Evolutionary conservation across 1,140 invertebrate genomes (phyloP).

Genomic region (Antheraea pernyi): DNA sequence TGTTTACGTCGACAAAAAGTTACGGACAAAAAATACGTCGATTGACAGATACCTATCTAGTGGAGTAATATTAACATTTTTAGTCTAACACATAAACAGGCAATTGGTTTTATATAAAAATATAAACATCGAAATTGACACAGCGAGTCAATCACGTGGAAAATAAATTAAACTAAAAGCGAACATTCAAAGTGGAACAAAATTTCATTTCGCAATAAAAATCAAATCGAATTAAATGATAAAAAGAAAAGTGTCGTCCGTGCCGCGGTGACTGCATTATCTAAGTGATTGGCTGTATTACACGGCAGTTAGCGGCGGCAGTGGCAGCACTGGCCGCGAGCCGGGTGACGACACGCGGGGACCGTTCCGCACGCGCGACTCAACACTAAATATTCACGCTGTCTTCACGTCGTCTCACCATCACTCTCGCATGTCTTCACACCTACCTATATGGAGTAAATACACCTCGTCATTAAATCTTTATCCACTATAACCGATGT

Average conservation of each 20-base stretch:
- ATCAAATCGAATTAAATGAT: neutral
- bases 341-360: neutral
- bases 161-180: constrained; percentile 3
- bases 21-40: no score
- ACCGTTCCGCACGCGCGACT: constrained; percentile 28
- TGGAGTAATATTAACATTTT: no score
- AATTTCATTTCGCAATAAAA: constrained; percentile 11
- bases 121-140: neutral
- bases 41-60: no score
- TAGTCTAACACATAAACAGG: no score
- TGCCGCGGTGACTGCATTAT: constrained; percentile 10
- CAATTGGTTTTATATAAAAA: neutral
- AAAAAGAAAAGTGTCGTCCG: constrained; percentile 2
- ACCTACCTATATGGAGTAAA: neutral
- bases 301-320: constrained; percentile 12
- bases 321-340: constrained; percentile 19
- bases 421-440: neutral
- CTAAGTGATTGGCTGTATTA: constrained; percentile 9
- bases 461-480: neutral
- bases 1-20: no score
- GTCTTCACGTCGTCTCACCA: neutral
- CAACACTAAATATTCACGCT: neutral
- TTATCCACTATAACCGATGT: neutral
- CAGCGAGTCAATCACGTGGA: neutral
- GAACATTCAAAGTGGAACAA: neutral